Base-by-base conservation (phyloP, 2,797 vertebrate genomes). In the Propithecus perrieri region DNA sequence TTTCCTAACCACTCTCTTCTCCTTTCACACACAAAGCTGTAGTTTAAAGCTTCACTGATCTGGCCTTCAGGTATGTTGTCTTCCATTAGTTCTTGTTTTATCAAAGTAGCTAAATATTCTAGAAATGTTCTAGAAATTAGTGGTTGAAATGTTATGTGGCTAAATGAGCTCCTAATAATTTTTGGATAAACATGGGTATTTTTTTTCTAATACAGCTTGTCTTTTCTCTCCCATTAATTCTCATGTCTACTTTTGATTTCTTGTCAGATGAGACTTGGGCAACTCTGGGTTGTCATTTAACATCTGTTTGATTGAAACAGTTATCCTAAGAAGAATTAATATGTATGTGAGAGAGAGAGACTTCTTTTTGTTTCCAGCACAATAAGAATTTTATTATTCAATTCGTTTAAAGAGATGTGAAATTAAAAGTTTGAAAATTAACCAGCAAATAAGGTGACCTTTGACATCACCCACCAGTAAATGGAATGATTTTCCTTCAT, bases 391-490 rank as follows among this genome's bases (percentile, higher is more conserved):
- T 6, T 79, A 33, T 75, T 65, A 43, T 17, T 85, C 22, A 6
- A 26, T 78, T 79, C 17, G 26, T 10, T 93, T 63, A 57, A 91
- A 97, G 97, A 97, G 17, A 15, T 46, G 12, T 76, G 17, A 97
- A 85, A 94, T 93, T 98, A 97, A 97, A 96, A 97, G 78, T 98
- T 98, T 97, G 98, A 98, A 97, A 97, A 95, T 97, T 97, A 97
- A 97, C 84, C 89, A 63, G 95, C 93, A 95, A 96, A 98, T 97
- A 97, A 97, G 74, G 20, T 57, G n/a, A 84, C 5, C 96, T 98
- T 97, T 97, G 85, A 96, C 94, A 97, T 98, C 93, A 97, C 91
- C 88, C 95, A 97, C 89, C 97, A 98, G 97, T 97, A 97, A 97
- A 97, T 97, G 97, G 91, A 98, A 76, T 84, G 97, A 85, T 96